These are phyloP conservation scores for Furcifer pardalis DNA, from an alignment of 2,797 vertebrate genomes.

Conservation along the genomic window DNA sequence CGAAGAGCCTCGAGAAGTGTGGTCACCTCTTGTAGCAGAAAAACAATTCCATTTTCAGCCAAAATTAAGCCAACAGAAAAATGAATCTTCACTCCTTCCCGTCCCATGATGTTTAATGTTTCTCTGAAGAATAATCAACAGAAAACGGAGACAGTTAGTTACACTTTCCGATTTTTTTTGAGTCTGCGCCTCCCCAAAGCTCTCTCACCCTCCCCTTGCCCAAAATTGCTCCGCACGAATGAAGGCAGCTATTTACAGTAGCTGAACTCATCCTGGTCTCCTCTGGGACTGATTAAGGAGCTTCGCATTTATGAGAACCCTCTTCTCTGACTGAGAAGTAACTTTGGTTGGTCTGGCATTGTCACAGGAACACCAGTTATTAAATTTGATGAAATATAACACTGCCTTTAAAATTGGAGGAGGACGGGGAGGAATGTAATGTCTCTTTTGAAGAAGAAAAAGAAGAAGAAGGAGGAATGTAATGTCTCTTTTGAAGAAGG, in stretches of 20 bases:
- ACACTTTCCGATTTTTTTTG: constrained; percentile 52
- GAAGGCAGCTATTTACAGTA: constrained; percentile 71
- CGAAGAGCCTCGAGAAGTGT: too few species aligned
- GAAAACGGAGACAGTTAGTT: constrained; percentile 59
- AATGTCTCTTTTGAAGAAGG: too few species aligned
- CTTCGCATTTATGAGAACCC: constrained; percentile 48
- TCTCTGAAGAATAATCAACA: constrained; percentile 23
- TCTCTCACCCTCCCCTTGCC: constrained; percentile 40
- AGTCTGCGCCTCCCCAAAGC: constrained; percentile 15
- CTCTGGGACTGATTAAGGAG: constrained; percentile 68
- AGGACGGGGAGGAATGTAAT: too few species aligned
- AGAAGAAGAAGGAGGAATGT: too few species aligned
- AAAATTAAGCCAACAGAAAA: constrained; percentile 45
- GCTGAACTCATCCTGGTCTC: constrained; percentile 51
- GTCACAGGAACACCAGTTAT: background rate
- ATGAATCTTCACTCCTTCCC: background rate
- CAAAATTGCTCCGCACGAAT: constrained; percentile 60
- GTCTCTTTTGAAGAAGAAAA: background rate
- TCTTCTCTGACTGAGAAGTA: constrained; percentile 45
- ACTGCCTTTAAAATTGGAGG: background rate
- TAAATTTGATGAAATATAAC: background rate
- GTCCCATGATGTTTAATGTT: constrained; percentile 38
- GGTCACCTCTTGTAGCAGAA: background rate
- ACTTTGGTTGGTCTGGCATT: constrained; percentile 32
- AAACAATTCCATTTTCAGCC: background rate